Base-by-base conservation (phyloP, 2,797 vertebrate genomes). In the Natrix natrix region DNA sequence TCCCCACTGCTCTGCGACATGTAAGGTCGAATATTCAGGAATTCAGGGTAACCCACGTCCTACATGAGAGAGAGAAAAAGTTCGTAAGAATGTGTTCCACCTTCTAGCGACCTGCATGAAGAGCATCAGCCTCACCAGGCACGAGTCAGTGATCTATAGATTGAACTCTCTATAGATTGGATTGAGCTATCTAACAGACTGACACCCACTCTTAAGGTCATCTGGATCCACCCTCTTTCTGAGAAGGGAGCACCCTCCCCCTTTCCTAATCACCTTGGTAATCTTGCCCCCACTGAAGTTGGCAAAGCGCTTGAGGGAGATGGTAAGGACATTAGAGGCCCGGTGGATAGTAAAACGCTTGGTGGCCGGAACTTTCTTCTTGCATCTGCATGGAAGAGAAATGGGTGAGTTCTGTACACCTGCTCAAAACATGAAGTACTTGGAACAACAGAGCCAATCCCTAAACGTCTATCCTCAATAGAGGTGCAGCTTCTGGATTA, bases 311-410 rank as follows among this genome's bases (percentile, higher is more conserved):
- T 99, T 99, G 93, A 99, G 97, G 0, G 99, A 99, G 11, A 99
- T 97, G 0, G 99, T 99, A 78, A 99, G 98, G 6, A 99, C 98
- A 0, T 98, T 99, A 88, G 99, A 99, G 0, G 99, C 97, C 61
- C 99, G 98, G 95, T 99, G 99, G 93, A 99, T 97, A 37, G 98
- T 99, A 97, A 99, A 99, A 43, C 98, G 98, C 89, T 99, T 99
- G 87, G 98, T 99, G 56, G 99, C 99, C 0, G 98, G 98, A 91
- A 99, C 99, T 95, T 99, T 99, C 98, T 98, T 99, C 97, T 99
- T 99, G 97, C 99, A 99, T 92, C 99, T 99, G 93, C 37, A 87
- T 22, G 74, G 92, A 90, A 17, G 26, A 92, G 0, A 56, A 11
- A 22, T 12, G 60, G 60, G 11, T 26, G 57, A 91, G 89, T 6